Conservation (phyloP, 2,113 vertebrate genomes). For the Microcebus lehilahytsara region DNA sequence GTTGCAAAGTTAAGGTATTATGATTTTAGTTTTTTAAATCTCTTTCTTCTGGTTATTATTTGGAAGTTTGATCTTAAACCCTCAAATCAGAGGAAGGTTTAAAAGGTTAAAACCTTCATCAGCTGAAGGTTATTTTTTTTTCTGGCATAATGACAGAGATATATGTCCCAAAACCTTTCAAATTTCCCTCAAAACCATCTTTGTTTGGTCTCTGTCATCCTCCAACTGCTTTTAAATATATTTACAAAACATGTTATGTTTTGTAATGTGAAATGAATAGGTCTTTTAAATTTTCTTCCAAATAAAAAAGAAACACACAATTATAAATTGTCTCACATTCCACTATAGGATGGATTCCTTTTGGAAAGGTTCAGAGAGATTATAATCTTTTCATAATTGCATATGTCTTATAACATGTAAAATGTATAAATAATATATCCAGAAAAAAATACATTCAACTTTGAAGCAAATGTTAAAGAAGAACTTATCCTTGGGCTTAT, state of each 20-base stretch:
- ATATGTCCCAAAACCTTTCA: background rate
- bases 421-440: background rate
- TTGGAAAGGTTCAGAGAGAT: background rate
- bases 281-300: background rate
- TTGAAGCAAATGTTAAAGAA: background rate
- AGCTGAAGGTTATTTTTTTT: background rate
- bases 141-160: background rate
- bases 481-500: background rate
- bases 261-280: background rate
- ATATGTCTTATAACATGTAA: background rate
- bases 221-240: background rate
- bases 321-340: background rate
- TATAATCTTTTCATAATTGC: background rate
- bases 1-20: too few species aligned
- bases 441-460: constrained; percentile 20
- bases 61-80: background rate
- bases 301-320: background rate
- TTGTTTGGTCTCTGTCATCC: background rate
- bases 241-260: background rate
- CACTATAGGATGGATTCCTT: background rate
- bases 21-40: background rate
- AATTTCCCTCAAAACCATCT: background rate
- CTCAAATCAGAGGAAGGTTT: background rate
- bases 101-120: background rate
- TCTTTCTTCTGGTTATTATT: constrained; percentile 22